Evolutionary conservation across 64 coral and sea anemone species (phyloP), one percentile per base, ranked within the genome.

Genomic region (Orbicella faveolata): DNA sequence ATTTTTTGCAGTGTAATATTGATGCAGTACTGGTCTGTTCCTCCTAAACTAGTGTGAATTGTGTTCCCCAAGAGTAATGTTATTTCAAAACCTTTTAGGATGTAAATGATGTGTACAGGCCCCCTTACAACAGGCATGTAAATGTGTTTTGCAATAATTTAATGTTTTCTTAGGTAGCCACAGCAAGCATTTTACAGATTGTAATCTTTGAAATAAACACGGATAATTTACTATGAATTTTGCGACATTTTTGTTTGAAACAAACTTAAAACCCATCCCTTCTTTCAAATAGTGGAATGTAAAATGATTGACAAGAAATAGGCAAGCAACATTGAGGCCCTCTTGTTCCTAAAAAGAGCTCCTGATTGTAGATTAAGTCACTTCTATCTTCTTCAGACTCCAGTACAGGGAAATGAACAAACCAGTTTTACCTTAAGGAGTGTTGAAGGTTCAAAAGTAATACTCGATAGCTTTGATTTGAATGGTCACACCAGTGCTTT

Each of bases 91-190:
- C 82, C 65, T 85, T 91, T 84, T 89, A 93, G 94, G 94, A 90
- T 96, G 94, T 96, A 96, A 96, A 96, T 96, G 94, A 96, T 96
- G 94, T 96, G 94, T 96, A 96, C 94, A 96, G 87, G 92, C 90
- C 88, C 85, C 87, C 76, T 87, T 73, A 88, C 67, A 69, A 83
- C 81, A 89, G 92, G 94, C 87, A 93, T 96, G 94, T 96, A 96
- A 96, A 96, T 90, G 90, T 94, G 92, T 92, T 96, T 96, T 96
- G 88, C 90, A 93, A 87, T 96, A 96, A 96, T 96, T 96, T 96
- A 96, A 96, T 96, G 92, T 93, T 93, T 89, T 84, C 82, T 85
- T 85, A 85, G 82, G 82, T 85, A 85, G 82, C 82, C 64, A 79
- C 37, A 26, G 82, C 65, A 85, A 85, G 64, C 64, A 85, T 85